Evolutionary conservation across 1,140 invertebrate genomes (phyloP), one percentile per base, ranked within the genome.

Genomic region (Mercenaria mercenaria): DNA sequence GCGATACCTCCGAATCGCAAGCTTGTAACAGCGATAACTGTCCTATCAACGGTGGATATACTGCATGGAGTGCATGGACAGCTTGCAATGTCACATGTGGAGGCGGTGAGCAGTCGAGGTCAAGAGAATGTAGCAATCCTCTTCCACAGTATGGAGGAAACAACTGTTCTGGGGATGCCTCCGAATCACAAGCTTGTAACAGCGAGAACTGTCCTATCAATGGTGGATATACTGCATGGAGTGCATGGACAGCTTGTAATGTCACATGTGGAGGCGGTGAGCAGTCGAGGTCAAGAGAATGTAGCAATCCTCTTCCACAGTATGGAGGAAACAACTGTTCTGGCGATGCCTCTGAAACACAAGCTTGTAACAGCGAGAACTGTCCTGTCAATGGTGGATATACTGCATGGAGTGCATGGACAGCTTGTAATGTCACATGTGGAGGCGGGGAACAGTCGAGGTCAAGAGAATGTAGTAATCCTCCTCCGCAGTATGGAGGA

Each of bases 161-260:
- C n/a, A 90, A 29, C 3, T 93, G 93, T 72, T 20, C 52, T 29
- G 92, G 93, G 4, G 88, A 91, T n/a, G 85, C 76, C 26, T 81
- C 26, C 2, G 88, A 92, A 52, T 50, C 64, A 18, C 80, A 91
- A 61, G 77, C 85, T 77, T 93, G 93, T 85, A 90, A 92, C 2
- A 50, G 23, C 18, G 20, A 77, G 26, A 37, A 77, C 13, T 47
- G n/a, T 69, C 50, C 74, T 41, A 39, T 87, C 79, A 47, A 87
- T 64, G 85, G 85, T 0, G 72, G 56, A 61, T 87, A 50, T 50
- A 77, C 85, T 43, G 72, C 61, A 20, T 87, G 85, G 85, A 61
- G 43, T 50, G 47, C 26, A 11, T 87, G 85, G 85, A 37, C 10
- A n/a, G 15, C 29, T 3, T 87, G 85, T 39, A 34, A 41, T 0